Percentiles rank a stretch among this genome's conserved stretches.
These are phyloP conservation scores for Mus musculus DNA, from an alignment of 2,113 vertebrate species.

Conservation along the genomic window DNA sequence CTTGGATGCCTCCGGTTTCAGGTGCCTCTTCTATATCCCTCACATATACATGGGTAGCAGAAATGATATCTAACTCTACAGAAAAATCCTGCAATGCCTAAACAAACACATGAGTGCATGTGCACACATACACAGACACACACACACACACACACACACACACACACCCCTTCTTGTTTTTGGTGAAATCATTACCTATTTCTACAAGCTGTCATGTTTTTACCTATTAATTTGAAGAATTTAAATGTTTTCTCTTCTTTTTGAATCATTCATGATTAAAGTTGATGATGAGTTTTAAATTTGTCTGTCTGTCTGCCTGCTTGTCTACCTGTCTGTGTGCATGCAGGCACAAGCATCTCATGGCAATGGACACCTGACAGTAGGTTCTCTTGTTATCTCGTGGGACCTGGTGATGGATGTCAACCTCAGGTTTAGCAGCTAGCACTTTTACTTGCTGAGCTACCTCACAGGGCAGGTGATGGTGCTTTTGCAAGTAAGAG, in stretches of 20 bases:
- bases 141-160: not conserved
- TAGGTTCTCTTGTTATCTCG: too few species aligned
- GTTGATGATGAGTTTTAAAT: not conserved
- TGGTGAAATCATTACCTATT: constrained; percentile 18
- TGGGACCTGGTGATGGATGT: too few species aligned
- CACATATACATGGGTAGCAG: not conserved
- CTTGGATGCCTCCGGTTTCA: not conserved
- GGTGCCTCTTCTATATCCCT: not conserved
- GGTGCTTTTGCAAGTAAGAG: constrained; percentile 45
- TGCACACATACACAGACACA: not conserved
- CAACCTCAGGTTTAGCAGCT: not conserved
- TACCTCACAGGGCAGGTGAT: not conserved
- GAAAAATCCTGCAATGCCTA: not conserved
- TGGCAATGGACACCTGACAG: not conserved
- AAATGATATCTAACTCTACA: not conserved
- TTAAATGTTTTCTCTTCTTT: not conserved
- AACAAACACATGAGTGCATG: not conserved
- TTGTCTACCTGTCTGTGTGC: not conserved
- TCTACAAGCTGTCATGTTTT: not conserved
- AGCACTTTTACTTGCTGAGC: not conserved
- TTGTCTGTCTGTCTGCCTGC: not conserved
- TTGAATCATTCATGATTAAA: constrained; percentile 6
- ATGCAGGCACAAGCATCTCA: not conserved
- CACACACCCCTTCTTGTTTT: not conserved
- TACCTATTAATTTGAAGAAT: constrained; percentile 35